Base-by-base conservation (phyloP, 92 coral and sea anemone genomes). In the Zoanthus gigantus region DNA sequence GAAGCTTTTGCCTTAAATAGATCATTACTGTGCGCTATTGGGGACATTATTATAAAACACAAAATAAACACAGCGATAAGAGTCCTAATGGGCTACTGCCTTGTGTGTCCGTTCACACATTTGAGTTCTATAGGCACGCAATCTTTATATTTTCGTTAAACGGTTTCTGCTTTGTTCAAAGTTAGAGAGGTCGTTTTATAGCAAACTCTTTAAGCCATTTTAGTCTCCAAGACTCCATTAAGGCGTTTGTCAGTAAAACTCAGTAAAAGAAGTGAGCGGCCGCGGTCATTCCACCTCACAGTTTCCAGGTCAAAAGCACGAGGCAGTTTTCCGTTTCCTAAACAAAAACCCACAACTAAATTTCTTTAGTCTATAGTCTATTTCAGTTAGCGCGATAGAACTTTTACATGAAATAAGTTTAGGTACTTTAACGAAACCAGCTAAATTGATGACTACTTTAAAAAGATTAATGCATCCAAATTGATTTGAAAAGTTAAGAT, bases 11-110 rank as follows among this genome's bases (percentile, higher is more conserved):
- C 79, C 58, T 12, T 17, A 76, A 50, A 52, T 76, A 52, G 80
- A 73, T 73, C 17, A 44, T 9, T 45, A 45, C 7, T 3, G 15
- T 73, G 13, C 82, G 48, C 82, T 18, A 67, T 77, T 67, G 67
- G 82, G 54, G 67, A 53, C 63, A 37, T 52, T 66, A 77, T 66
- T 12, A 53, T 77, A 5, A 53, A 77, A 77, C 28, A 15, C 14
- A 77, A 77, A 52, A 77, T 56, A 53, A 77, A 77, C 82, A 77
- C 68, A 54, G 15, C 3, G 67, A 46, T 54, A 14, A 77, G 82
- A 23, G 68, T 12, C 63, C 82, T 52, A 77, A 77, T 77, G 82
- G 46, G 68, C 42, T 63, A 53, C 44, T 54, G 46, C 12, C 28
- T 54, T 52, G 6, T 53, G 82, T 77, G 82, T 77, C 7, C 47